phyloP scores from a whole-genome alignment of 64 coral and sea anemone genomes.

The Montipora efflorescens region DNA sequence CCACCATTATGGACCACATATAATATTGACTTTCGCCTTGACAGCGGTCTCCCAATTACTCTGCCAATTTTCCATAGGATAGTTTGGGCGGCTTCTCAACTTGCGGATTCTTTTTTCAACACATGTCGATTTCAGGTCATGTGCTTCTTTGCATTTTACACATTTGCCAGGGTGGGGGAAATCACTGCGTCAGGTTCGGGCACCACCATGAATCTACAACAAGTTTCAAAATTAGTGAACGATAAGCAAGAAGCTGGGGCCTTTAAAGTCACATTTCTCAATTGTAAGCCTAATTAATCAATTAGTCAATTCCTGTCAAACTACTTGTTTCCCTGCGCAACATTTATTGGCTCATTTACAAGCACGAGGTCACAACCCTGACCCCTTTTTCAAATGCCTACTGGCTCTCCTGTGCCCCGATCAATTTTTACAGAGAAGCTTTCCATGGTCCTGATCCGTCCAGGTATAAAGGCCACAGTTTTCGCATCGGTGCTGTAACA shows the following conservation, averaged over 20 bases:
- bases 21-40: background rate
- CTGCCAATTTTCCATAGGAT: conserved; percentile 25
- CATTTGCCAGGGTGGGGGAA: too few species aligned
- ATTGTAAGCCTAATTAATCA: background rate
- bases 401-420: background rate
- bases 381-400: background rate
- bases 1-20: conserved; percentile 21
- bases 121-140: background rate
- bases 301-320: background rate
- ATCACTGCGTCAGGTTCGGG: background rate
- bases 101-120: background rate
- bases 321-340: background rate
- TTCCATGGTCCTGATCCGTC: conserved; percentile 15
- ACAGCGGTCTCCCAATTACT: background rate
- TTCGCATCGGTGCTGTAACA: too few species aligned
- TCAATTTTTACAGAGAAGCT: background rate
- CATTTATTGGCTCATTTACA: background rate
- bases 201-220: background rate
- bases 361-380: background rate
- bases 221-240: background rate
- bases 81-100: background rate
- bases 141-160: too few species aligned
- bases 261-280: too few species aligned
- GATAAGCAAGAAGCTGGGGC: too few species aligned
- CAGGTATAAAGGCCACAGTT: background rate